A percentile compares a stretch with the other conserved stretches of the same genome.
Conservation (phyloP, 35 echinoderm and acorn worm genomes). For the Diadema setosum region DNA sequence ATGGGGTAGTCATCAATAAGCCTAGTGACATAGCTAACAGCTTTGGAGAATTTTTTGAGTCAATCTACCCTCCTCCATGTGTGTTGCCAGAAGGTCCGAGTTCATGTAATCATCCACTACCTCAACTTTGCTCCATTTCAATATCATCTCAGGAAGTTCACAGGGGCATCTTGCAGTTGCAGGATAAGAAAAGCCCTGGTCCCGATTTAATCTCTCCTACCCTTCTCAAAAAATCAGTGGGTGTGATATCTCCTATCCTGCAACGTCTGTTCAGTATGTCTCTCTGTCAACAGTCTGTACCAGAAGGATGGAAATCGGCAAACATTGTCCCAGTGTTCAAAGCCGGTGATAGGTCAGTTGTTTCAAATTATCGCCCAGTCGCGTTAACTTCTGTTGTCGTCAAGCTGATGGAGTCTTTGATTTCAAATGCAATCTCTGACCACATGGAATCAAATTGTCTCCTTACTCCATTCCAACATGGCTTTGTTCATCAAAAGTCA, state of each 20-base stretch:
- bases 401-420: constrained; percentile 20
- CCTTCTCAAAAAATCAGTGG: not conserved
- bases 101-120: not conserved
- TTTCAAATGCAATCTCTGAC: no score
- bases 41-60: not conserved
- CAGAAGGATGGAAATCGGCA: not conserved
- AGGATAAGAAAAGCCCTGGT: not conserved
- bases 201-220: not conserved
- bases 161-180: not conserved
- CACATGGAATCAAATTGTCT: not conserved
- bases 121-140: not conserved
- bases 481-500: constrained; percentile 1
- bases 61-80: not conserved
- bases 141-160: not conserved
- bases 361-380: constrained; percentile 35
- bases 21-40: not conserved
- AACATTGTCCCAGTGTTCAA: constrained; percentile 44
- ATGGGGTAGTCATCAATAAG: not conserved
- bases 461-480: not conserved
- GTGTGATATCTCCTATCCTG: not conserved
- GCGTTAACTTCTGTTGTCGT: constrained; percentile 4
- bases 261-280: not conserved
- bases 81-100: not conserved
- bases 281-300: not conserved
- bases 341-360: constrained; percentile 18